Conservation (phyloP, 2,113 vertebrate species). For the Indri indri region DNA sequence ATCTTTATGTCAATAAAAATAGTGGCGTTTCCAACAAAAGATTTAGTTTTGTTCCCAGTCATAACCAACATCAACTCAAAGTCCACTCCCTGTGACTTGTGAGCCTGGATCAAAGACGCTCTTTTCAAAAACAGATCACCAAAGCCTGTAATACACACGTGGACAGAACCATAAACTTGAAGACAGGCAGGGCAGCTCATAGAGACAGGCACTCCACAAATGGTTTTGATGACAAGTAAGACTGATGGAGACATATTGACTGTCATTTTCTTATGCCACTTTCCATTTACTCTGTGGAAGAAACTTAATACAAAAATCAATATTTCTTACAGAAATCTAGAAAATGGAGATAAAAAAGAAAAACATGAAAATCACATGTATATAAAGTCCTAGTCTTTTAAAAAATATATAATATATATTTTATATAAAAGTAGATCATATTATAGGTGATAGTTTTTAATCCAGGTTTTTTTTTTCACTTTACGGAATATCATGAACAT, state of each 20-base stretch:
- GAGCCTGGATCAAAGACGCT: slow-evolving; percentile 26
- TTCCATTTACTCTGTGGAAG: neutral
- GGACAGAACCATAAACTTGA: rapidly evolving
- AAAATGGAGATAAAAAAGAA: neutral
- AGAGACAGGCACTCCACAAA: neutral
- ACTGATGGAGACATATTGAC: neutral
- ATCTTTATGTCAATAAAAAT: slow-evolving; percentile 58
- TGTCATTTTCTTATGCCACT: neutral
- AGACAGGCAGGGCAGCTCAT: neutral
- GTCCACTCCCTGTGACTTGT: neutral
- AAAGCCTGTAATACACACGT: neutral
- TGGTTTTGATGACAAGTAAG: neutral
- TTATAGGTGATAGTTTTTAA: neutral
- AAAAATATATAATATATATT: neutral
- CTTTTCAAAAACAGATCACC: slow-evolving; percentile 52
- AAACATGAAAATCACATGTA: neutral
- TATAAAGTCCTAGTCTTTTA: neutral
- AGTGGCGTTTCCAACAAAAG: slow-evolving; percentile 38
- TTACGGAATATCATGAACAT: neutral
- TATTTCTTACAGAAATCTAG: neutral
- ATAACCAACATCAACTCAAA: slow-evolving; percentile 29
- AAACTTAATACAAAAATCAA: neutral
- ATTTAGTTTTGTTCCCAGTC: slow-evolving; percentile 41
- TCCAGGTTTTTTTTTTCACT: neutral
- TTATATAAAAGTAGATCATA: neutral